A percentile compares a stretch with the other conserved stretches of the same genome.
These are phyloP conservation scores for Malthinus seriepunctatus DNA, from an alignment of 2,888 invertebrate species.

Conservation along the genomic window DNA sequence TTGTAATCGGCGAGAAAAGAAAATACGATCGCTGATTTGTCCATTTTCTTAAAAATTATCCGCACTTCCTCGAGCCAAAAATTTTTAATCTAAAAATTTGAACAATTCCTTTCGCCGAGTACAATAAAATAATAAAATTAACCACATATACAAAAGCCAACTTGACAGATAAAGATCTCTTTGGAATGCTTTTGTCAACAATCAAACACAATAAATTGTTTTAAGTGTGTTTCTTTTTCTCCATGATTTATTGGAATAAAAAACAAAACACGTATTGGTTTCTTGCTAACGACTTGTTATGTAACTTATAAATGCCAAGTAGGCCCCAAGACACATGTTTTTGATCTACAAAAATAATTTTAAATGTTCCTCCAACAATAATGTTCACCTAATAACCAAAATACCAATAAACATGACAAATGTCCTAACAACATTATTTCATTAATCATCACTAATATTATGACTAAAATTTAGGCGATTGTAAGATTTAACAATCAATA, in stretches of 20 bases:
- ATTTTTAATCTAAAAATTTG: not conserved
- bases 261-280: constrained; percentile 1
- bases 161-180: not conserved
- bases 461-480: too few relatives aligned
- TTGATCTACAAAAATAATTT: not conserved
- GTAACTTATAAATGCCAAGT: constrained; percentile 6
- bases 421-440: too few relatives aligned
- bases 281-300: constrained; percentile 6
- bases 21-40: constrained; percentile 32
- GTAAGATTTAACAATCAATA: too few relatives aligned
- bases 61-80: constrained; percentile 21
- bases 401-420: not conserved
- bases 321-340: constrained; percentile 9
- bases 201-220: constrained; percentile 5
- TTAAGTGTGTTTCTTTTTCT: constrained; percentile 1
- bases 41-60: constrained; percentile 17
- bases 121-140: not conserved
- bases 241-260: constrained; percentile 3
- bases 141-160: not conserved
- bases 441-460: too few relatives aligned
- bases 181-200: constrained; percentile 1
- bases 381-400: not conserved
- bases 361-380: not conserved
- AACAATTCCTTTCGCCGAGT: not conserved
- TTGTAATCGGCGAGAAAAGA: constrained; percentile 35